Evolutionary conservation across 2,888 invertebrate genomes (phyloP).

Genomic region (Thymelicus sylvestris): DNA sequence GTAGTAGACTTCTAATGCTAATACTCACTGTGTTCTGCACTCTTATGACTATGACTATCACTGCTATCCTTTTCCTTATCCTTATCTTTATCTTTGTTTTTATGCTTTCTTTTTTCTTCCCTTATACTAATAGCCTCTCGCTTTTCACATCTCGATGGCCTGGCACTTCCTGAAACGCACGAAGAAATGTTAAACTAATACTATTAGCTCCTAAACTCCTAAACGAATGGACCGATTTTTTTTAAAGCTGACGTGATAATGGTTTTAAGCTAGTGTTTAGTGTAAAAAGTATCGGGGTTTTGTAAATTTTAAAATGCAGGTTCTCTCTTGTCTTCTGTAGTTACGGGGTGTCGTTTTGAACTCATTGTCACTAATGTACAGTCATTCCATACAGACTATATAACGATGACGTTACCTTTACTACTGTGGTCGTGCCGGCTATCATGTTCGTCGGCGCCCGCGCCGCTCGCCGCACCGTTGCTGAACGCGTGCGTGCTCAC

Average conservation of each 20-base stretch:
- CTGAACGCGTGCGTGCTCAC: constrained; percentile 51
- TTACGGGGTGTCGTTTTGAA: no score
- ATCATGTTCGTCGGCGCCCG: constrained; percentile 51
- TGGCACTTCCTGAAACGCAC: constrained; percentile 58
- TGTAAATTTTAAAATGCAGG: no score
- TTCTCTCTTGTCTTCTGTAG: no score
- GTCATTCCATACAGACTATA: neutral
- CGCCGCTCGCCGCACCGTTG: constrained; percentile 48
- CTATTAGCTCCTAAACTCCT: no score
- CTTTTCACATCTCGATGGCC: constrained; percentile 76
- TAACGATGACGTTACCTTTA: constrained; percentile 14
- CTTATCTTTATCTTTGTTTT: constrained; percentile 77
- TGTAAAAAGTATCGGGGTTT: no score
- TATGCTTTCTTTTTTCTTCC: constrained; percentile 78
- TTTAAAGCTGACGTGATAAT: no score
- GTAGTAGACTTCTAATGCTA: neutral
- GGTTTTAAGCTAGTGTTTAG: no score
- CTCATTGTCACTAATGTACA: no score
- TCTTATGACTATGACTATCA: constrained; percentile 81
- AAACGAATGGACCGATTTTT: no score
- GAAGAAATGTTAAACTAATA: neutral
- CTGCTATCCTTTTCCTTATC: constrained; percentile 66
- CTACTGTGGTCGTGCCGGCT: constrained; percentile 48
- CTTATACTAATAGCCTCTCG: constrained; percentile 77
- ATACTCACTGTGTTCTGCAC: constrained; percentile 76